Base-by-base conservation (phyloP, 2,797 vertebrate species). In the Neopelma chrysocephalum region DNA sequence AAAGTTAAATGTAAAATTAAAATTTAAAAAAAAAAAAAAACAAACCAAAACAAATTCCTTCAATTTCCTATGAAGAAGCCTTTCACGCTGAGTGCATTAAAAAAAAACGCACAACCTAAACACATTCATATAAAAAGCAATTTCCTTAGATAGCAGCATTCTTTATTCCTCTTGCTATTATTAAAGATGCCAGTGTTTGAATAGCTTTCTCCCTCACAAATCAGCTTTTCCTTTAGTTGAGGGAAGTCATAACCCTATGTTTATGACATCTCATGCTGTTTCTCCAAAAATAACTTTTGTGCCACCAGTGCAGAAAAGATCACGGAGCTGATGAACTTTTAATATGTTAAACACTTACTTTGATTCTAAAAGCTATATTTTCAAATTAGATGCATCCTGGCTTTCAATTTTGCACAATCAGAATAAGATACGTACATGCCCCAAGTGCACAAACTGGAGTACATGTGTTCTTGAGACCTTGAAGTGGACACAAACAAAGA, bases 121-220 rank as follows among this genome's bases (percentile, higher is more conserved):
- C 48, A 51, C 40, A 56, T 91, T 93, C 53, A 77, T 93, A 93
- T 76, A 87, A 96, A 89, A 96, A 93, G 75, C 68, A 93, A 94
- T 96, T 96, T 96, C 83, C 77, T 94, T 95, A 94, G 90, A 89
- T 87, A 85, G 48, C n/a, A 92, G 50, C 36, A 61, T 90, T 91
- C 82, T 94, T 96, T 94, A 87, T 96, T 96, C 71, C 31, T 81
- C 38, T 76, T 95, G 64, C 43, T 94, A 18, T 95, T 97, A 94
- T 92, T 94, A 94, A 96, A 96, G 71, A 77, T 89, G 53, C 7
- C 73, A 48, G 34, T 50, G 64, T 95, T 95, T 90, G 57, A 94
- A 96, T 57, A 80, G 82, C 23, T 85, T 94, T 92, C 60, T 81
- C 45, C 56, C n/a, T 91, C 77, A 75, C 79, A 95, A 96, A 82